These are phyloP conservation scores for Hypanus sabinus DNA, from an alignment of 2,113 vertebrate genomes.

Conservation along the genomic window DNA sequence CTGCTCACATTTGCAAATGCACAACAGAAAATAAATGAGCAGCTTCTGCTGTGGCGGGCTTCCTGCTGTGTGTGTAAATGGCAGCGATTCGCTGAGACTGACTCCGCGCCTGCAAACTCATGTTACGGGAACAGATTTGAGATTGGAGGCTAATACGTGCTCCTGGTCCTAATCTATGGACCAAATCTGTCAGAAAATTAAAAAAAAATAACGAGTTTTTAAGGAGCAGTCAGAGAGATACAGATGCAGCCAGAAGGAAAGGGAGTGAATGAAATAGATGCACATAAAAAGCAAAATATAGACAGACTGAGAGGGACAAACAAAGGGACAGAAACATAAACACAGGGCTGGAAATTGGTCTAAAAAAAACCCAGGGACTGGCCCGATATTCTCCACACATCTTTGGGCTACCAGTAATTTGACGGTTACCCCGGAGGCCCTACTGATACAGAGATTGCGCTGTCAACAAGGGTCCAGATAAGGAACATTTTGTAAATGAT, in stretches of 20 bases:
- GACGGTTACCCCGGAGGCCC: background rate
- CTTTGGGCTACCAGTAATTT: too few species aligned
- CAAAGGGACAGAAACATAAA: slow-evolving; percentile 35
- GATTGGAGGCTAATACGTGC: background rate
- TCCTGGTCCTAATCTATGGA: background rate
- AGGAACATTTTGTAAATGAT: background rate
- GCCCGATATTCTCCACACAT: too few species aligned
- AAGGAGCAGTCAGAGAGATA: slow-evolving; percentile 43
- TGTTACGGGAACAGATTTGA: background rate
- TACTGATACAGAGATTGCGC: background rate
- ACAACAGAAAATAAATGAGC: slow-evolving; percentile 18
- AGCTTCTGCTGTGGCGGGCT: background rate
- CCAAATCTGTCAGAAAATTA: slow-evolving; percentile 50
- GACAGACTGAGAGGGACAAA: slow-evolving; percentile 39
- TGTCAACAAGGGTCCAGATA: background rate
- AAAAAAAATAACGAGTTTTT: slow-evolving; percentile 43
- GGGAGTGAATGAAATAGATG: background rate
- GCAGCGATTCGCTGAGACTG: background rate
- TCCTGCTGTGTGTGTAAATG: background rate
- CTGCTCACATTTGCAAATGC: background rate
- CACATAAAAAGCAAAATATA: background rate
- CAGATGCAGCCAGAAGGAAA: background rate
- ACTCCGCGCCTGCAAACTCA: slow-evolving; percentile 44
- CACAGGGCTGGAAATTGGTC: background rate
- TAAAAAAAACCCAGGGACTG: too few species aligned